Conservation (phyloP, 2,888 invertebrate genomes). For the Odontothrips loti region DNA sequence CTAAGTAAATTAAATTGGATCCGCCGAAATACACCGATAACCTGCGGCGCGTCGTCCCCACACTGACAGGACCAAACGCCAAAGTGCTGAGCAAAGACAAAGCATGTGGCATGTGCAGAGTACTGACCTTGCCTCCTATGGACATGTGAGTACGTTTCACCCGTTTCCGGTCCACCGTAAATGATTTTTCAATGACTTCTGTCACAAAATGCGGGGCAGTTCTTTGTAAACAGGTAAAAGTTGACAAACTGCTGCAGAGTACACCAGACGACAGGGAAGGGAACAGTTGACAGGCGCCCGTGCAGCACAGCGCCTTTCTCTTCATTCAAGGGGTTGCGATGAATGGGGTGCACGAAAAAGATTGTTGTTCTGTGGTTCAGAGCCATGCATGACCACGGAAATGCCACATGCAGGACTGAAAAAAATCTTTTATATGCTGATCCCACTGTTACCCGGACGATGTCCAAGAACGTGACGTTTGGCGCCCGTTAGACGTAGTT, state of each 20-base stretch:
- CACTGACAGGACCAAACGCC: background rate
- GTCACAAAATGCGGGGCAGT: background rate
- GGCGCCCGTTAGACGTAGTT: too few species aligned
- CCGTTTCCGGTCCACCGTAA: constrained; percentile 17
- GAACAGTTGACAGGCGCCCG: background rate
- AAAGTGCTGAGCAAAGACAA: background rate
- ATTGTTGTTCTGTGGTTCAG: too few species aligned
- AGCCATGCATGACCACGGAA: too few species aligned
- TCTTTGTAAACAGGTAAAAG: background rate
- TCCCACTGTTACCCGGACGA: too few species aligned
- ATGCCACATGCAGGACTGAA: too few species aligned
- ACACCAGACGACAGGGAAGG: background rate
- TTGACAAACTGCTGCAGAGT: background rate
- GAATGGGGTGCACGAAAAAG: too few species aligned
- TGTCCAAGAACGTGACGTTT: too few species aligned
- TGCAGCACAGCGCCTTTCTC: background rate
- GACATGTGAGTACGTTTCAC: constrained; percentile 24
- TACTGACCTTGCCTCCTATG: constrained; percentile 18
- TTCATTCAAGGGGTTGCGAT: background rate
- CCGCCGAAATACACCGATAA: background rate
- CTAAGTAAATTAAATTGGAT: background rate
- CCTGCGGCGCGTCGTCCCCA: background rate
- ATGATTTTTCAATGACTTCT: background rate
- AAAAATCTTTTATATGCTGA: too few species aligned
- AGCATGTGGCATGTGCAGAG: background rate